Conservation (phyloP, 2,888 invertebrate genomes). For the Hoplodrina blanda region DNA sequence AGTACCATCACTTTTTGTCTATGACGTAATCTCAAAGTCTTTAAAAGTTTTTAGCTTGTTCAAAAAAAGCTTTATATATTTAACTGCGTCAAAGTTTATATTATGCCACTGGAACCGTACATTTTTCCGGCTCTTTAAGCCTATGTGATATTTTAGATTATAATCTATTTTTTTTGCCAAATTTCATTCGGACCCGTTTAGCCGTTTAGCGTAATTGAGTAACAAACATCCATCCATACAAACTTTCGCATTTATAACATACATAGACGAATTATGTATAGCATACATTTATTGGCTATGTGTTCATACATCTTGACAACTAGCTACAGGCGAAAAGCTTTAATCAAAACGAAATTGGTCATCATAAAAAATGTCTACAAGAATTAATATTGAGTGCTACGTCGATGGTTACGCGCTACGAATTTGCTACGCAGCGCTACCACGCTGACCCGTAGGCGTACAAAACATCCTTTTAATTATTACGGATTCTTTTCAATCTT, state of each 20-base stretch:
- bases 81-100: no score
- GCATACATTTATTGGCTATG: no score
- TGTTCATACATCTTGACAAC: not conserved
- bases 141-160: no score
- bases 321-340: not conserved
- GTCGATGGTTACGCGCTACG: slow-evolving; percentile 38
- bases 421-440: slow-evolving; percentile 36
- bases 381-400: slow-evolving; percentile 29
- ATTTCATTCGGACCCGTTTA: no score
- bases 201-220: no score
- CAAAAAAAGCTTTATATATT: no score
- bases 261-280: not conserved
- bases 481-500: not conserved
- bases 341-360: not conserved
- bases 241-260: no score
- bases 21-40: not conserved
- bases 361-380: not conserved
- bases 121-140: no score
- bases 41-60: not conserved
- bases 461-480: not conserved
- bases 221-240: no score
- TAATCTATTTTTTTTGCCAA: no score
- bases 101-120: no score
- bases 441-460: not conserved
- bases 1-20: not conserved